A percentile compares a stretch with the other conserved stretches of the same genome.
Conservation (phyloP, 1,140 invertebrate species). For the Aplysia californica region DNA sequence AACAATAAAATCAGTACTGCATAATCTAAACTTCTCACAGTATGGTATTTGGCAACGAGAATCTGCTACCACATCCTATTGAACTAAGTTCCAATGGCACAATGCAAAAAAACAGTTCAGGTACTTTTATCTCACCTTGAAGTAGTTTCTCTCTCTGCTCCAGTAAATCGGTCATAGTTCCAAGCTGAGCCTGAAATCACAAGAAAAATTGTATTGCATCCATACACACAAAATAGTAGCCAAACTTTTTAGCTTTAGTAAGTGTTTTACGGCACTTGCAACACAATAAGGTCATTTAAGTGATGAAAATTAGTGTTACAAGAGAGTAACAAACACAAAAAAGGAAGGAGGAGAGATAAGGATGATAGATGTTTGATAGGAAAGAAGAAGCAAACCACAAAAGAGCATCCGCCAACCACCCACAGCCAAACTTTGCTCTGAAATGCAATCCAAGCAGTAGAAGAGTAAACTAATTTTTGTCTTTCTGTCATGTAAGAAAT, state of each 20-base stretch:
- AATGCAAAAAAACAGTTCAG: too few species aligned
- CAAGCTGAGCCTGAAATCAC: background rate
- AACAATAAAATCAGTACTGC: background rate
- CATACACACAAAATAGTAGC: background rate
- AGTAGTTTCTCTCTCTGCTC: slow-evolving; percentile 15
- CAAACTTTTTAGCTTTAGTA: background rate
- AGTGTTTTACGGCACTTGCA: too few species aligned
- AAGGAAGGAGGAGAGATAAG: too few species aligned
- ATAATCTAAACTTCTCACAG: background rate
- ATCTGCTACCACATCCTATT: background rate
- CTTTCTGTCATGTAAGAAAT: background rate
- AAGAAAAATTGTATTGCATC: background rate
- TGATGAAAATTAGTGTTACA: too few species aligned
- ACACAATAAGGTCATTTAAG: too few species aligned
- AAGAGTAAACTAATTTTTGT: background rate
- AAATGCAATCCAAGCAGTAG: background rate
- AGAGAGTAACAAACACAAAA: too few species aligned
- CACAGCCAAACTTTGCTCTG: background rate
- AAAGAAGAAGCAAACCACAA: too few species aligned
- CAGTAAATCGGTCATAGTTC: background rate
- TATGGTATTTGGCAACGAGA: background rate
- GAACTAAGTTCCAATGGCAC: background rate
- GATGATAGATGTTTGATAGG: too few species aligned
- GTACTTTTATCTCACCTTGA: background rate
- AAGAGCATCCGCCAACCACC: too few species aligned